These are phyloP conservation scores for Notodonta ziczac DNA, from an alignment of 2,888 invertebrate species.

Conservation along the genomic window DNA sequence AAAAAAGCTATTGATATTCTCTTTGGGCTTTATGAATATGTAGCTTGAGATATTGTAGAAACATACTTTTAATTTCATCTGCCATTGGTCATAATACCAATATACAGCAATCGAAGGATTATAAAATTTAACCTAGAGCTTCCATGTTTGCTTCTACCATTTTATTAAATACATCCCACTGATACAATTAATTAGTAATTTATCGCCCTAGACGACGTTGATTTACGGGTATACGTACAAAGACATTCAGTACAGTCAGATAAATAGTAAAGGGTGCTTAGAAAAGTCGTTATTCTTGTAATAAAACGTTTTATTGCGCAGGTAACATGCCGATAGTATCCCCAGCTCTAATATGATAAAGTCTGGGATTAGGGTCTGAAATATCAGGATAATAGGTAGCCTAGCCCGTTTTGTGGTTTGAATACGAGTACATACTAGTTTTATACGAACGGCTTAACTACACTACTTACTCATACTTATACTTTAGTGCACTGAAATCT, in stretches of 20 bases:
- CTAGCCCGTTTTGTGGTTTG: too few species aligned
- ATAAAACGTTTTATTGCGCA: conserved; percentile 50
- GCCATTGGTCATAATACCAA: too few species aligned
- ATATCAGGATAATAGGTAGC: too few species aligned
- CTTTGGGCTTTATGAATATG: too few species aligned
- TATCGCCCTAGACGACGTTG: conserved; percentile 25
- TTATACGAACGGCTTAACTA: too few species aligned
- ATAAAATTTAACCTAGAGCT: conserved; percentile 6
- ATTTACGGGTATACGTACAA: conserved; percentile 26
- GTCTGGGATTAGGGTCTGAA: not conserved
- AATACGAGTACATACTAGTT: too few species aligned
- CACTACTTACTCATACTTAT: too few species aligned
- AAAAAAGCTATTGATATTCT: too few species aligned
- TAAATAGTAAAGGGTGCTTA: conserved; percentile 44
- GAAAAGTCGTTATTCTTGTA: conserved; percentile 42
- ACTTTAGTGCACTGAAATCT: too few species aligned
- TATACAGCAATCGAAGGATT: too few species aligned
- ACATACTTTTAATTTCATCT: too few species aligned
- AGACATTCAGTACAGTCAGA: conserved; percentile 30
- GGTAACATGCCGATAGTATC: conserved; percentile 21
- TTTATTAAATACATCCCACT: conserved; percentile 12
- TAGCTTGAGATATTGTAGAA: too few species aligned
- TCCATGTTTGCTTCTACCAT: not conserved
- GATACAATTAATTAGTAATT: conserved; percentile 28
- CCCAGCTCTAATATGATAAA: conserved; percentile 8